Evolutionary conservation across 2,113 vertebrate species (phyloP), one percentile per base, ranked within the genome.

Genomic region (Mesitornis unicolor): DNA sequence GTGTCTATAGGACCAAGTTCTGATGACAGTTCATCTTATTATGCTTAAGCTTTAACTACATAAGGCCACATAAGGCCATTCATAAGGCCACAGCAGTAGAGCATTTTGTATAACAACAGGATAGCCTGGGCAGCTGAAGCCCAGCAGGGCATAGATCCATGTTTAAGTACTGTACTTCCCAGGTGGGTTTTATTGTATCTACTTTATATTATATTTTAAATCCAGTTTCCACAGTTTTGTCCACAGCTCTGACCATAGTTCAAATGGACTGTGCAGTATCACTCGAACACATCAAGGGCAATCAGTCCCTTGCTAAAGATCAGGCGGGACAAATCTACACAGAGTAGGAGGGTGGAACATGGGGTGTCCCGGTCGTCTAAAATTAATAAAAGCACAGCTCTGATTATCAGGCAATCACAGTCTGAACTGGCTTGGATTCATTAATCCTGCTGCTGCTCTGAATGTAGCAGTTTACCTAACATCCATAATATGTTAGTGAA

Each of bases 201-300:
- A 63, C 63, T 92, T 77, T 42, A 54, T 47, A 10, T 20, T 67
- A 2, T 45, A 75, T 31, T 79, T 95, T 76, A 71, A 40, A 68
- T 85, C 35, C 15, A 38, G 16, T 53, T 76, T 82, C 35, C 6
- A 7, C 35, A 76, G 35, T 50, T 68, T 68, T 4, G 12, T 47
- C 50, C 53, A 71, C 43, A 56, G 22, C 29, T 54, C 61, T 75
- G n/a, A 67, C 13, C 1, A 2, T 33, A 64, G 48, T 24, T 85
- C 75, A 64, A 28, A 84, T 1, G 2, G 26, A 54, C 26, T 56
- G 10, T 60, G 31, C 11, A 53, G 26, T 35, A 33, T 60, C 51
- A 59, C 28, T 60, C 16, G 26, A 56, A 81, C 0, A 3, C 3
- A 25, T 3, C 2, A 3, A 6, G 1, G 10, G 4, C 17, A 64